Conservation (phyloP, 2,113 vertebrate species). For the Gavia stellata region DNA sequence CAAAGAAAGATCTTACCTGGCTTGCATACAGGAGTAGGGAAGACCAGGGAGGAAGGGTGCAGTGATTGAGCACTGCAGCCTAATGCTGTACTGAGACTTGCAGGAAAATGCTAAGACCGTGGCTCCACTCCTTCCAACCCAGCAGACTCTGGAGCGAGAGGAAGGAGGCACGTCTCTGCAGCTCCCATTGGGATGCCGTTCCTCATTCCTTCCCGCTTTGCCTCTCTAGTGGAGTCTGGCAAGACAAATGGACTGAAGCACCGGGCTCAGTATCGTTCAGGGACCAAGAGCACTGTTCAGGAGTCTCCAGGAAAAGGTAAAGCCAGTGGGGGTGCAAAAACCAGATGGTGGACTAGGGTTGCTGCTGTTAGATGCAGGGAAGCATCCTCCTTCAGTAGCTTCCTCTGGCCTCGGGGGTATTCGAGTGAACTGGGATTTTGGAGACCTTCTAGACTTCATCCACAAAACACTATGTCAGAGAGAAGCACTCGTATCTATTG, state of each 20-base stretch:
- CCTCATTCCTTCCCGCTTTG: neutral
- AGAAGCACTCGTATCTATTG: neutral
- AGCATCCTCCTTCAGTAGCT: neutral
- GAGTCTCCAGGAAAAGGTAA: neutral
- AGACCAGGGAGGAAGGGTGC: neutral
- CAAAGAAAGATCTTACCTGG: neutral
- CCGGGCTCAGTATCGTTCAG: neutral
- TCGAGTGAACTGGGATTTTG: neutral
- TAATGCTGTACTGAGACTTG: neutral
- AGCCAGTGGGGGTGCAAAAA: neutral
- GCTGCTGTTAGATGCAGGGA: neutral
- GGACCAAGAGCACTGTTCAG: neutral
- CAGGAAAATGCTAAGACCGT: neutral
- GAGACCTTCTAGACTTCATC: neutral
- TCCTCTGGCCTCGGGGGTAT: neutral
- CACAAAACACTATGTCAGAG: neutral
- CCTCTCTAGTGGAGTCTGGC: neutral
- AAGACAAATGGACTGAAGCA: neutral
- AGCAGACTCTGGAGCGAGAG: neutral
- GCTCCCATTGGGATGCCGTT: neutral
- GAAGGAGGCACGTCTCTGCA: neutral
- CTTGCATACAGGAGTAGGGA: neutral
- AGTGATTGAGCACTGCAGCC: neutral
- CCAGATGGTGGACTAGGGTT: accelerated
- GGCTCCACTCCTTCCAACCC: neutral